Conservation (phyloP, 1,140 invertebrate genomes). For the Macrobrachium rosenbergii region DNA sequence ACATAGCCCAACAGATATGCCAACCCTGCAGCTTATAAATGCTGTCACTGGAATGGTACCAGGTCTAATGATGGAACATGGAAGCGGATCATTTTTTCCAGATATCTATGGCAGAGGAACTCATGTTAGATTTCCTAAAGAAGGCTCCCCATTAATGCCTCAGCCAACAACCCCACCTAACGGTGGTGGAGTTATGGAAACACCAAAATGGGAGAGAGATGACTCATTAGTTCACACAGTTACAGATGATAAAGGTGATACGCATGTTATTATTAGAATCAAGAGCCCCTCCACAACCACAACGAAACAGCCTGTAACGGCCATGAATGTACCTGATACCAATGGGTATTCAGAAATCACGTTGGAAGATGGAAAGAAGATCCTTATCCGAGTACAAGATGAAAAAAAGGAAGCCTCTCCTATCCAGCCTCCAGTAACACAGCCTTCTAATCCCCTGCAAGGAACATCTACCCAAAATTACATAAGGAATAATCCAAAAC, state of each 20-base stretch:
- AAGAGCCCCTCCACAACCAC: background rate
- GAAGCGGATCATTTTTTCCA: background rate
- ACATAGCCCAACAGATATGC: background rate
- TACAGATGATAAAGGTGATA: background rate
- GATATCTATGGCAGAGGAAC: background rate
- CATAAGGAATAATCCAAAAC: no score
- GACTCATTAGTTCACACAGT: background rate
- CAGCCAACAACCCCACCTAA: background rate
- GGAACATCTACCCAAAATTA: no score
- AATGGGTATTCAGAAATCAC: background rate
- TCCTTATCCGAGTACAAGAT: background rate
- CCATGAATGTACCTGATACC: background rate
- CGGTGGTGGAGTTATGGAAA: background rate
- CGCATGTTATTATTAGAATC: background rate
- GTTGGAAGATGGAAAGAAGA: conserved; percentile 7
- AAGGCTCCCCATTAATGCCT: background rate
- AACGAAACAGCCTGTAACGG: no score
- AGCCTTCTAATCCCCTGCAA: background rate
- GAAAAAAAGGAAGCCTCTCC: background rate
- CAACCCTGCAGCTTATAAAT: background rate
- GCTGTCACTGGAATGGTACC: background rate
- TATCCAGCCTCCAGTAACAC: background rate
- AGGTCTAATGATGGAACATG: background rate
- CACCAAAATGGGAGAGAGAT: background rate
- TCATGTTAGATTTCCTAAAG: background rate